Base-by-base conservation (phyloP, 1,140 invertebrate species). In the Parapsyche elsis region DNA sequence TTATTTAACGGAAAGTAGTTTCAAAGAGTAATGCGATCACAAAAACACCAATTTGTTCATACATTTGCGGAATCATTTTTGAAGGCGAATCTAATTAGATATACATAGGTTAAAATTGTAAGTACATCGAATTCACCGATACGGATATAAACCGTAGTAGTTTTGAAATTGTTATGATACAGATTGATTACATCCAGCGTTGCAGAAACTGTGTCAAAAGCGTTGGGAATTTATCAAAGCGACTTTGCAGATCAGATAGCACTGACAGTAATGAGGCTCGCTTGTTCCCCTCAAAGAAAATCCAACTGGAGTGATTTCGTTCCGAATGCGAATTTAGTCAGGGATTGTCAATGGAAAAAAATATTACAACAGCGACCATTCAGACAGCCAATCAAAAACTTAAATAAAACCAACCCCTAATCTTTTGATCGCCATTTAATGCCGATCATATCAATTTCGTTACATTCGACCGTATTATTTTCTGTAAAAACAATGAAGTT, bases 251-350 rank as follows among this genome's bases (percentile, higher is more conserved):
- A 75, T 75, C 76, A 46, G 80, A 78, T 75, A 76, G 53, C 53
- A 26, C 67, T 24, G 61, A 53, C 73, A 38, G 74, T 81, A 77
- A 81, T 81, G 80, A 81, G 78, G 57, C 70, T 71, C 80, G 71
- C 75, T 81, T 81, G 80, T 81, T 81, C 67, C 61, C 45, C 59
- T 80, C 80, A 81, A 81, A 81, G 79, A 16, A 76, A 74, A 81
- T 44, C 45, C 38, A n/a, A 49, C 12, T 64, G 59, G 59, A 76
- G 30, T 78, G 71, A 75, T 78, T 75, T 78, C 26, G 70, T 81
- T 78, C 53, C 44, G 30, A 75, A 59, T 49, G 26, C 38, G 12
- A 23, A 71, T 38, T 30, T 16, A 79, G 24, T 24, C 44, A 71
- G 45, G 64, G 14, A n/a, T 61, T 7, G 45, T 7, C 57, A 16